These are phyloP conservation scores for Lepidochrysops patricia DNA, from an alignment of 2,888 invertebrate species.

Conservation along the genomic window DNA sequence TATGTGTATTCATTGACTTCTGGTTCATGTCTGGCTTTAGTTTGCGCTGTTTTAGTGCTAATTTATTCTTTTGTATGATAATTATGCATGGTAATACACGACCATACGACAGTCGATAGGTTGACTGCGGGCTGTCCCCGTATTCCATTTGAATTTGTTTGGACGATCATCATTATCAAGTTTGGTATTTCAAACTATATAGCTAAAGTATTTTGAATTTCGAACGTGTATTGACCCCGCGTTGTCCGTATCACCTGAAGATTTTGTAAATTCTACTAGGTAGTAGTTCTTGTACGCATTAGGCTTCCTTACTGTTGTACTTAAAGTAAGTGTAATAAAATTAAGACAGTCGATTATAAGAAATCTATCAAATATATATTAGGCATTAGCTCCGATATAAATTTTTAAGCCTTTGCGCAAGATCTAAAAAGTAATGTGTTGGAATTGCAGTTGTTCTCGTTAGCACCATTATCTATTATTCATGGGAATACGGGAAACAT, in stretches of 20 bases:
- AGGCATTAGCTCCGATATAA: background rate
- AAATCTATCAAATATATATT: too few species aligned
- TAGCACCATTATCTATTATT: conserved; percentile 18
- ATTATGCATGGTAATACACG: conserved; percentile 26
- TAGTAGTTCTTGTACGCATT: too few species aligned
- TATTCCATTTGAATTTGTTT: background rate
- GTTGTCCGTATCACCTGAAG: too few species aligned
- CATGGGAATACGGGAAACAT: conserved; percentile 15
- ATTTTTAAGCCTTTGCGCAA: background rate
- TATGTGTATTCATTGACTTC: background rate
- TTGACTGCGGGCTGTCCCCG: background rate
- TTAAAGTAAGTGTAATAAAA: too few species aligned
- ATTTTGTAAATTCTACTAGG: too few species aligned
- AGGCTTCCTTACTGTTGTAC: too few species aligned
- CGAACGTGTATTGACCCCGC: too few species aligned
- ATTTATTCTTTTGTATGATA: conserved; percentile 28
- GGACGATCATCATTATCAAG: background rate
- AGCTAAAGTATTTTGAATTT: too few species aligned
- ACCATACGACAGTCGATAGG: conserved; percentile 16
- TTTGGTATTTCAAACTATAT: too few species aligned
- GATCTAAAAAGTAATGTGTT: background rate
- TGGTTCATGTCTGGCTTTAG: conserved; percentile 16
- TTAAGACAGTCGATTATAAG: too few species aligned
- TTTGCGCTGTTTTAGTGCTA: conserved; percentile 14
- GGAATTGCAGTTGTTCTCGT: conserved; percentile 11